Conservation (phyloP, 2,888 invertebrate species). For the Cerceris ruficornis region DNA sequence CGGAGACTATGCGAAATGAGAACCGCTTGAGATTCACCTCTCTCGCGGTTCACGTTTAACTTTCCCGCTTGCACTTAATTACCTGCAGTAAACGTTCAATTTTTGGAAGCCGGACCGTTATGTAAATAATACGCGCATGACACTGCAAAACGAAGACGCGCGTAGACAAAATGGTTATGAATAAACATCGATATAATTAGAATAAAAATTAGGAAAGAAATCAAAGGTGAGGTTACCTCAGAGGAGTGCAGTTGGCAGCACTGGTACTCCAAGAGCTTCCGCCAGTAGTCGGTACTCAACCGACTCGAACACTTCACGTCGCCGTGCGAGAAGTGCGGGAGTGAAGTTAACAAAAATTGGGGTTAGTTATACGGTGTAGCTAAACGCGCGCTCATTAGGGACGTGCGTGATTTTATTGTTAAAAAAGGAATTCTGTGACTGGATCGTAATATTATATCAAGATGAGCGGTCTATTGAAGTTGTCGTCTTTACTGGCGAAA, state of each 20-base stretch:
- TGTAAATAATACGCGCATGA: background rate
- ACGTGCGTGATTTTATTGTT: slow-evolving; percentile 21
- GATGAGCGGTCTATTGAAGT: slow-evolving; percentile 77
- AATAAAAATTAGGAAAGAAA: slow-evolving; percentile 11
- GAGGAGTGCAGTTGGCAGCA: slow-evolving; percentile 54
- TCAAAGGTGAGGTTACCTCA: slow-evolving; percentile 34
- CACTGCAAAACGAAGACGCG: too few relatives aligned
- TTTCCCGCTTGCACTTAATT: slow-evolving; percentile 44
- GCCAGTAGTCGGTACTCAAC: slow-evolving; percentile 69
- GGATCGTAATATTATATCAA: slow-evolving; percentile 26
- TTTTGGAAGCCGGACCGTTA: background rate
- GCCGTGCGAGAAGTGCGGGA: slow-evolving; percentile 77
- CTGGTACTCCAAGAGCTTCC: slow-evolving; percentile 52
- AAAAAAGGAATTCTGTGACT: slow-evolving; percentile 12
- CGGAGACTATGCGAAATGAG: slow-evolving; percentile 37
- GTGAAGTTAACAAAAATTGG: slow-evolving; percentile 60
- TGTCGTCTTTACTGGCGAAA: slow-evolving; percentile 74
- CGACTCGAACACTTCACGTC: slow-evolving; percentile 67
- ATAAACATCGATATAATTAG: background rate
- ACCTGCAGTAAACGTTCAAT: background rate
- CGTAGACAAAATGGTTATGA: too few relatives aligned
- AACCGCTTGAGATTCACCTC: slow-evolving; percentile 48
- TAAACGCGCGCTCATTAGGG: slow-evolving; percentile 16
- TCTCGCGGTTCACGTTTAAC: slow-evolving; percentile 46
- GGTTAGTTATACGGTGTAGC: slow-evolving; percentile 39